Conservation (phyloP, 2,797 vertebrate species). For the Pseudomugil tenellus region DNA sequence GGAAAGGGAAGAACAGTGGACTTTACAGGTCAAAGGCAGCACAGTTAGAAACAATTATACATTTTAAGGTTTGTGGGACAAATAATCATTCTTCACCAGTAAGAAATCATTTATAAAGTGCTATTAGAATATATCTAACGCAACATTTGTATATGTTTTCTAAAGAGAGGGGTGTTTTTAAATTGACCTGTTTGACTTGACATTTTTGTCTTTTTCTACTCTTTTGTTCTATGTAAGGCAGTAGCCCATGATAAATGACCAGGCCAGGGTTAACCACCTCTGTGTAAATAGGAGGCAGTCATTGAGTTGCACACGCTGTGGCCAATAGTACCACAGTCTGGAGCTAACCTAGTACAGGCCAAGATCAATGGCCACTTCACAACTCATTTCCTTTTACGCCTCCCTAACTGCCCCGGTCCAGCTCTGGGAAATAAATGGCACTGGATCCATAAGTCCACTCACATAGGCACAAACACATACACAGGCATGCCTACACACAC, state of each 20-base stretch:
- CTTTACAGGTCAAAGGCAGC: constrained; percentile 21
- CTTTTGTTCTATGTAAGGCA: constrained; percentile 21
- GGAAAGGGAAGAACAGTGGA: constrained; percentile 70
- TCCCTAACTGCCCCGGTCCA: constrained; percentile 80
- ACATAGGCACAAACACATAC: constrained; percentile 53
- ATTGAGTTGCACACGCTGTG: constrained; percentile 60
- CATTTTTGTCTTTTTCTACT: constrained; percentile 4
- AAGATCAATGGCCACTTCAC: constrained; percentile 87
- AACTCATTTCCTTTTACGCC: constrained; percentile 89
- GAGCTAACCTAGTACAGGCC: constrained; percentile 60
- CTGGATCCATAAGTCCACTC: constrained; percentile 81
- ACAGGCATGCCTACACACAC: constrained; percentile 30
- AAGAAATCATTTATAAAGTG: background rate
- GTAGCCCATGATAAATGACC: constrained; percentile 67
- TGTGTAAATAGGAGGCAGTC: constrained; percentile 74
- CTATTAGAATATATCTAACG: background rate
- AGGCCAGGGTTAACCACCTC: constrained; percentile 66
- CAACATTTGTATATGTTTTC: background rate
- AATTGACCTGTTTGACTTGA: constrained; percentile 24
- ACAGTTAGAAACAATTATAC: constrained; percentile 19
- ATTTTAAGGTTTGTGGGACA: background rate
- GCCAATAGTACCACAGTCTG: constrained; percentile 63
- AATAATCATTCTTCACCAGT: background rate
- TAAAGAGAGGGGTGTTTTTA: background rate
- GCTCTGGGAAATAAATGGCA: constrained; percentile 81